Evolutionary conservation across 1,140 invertebrate genomes (phyloP), one percentile per base, ranked within the genome.

Genomic region (Rhagoletis pomonella): DNA sequence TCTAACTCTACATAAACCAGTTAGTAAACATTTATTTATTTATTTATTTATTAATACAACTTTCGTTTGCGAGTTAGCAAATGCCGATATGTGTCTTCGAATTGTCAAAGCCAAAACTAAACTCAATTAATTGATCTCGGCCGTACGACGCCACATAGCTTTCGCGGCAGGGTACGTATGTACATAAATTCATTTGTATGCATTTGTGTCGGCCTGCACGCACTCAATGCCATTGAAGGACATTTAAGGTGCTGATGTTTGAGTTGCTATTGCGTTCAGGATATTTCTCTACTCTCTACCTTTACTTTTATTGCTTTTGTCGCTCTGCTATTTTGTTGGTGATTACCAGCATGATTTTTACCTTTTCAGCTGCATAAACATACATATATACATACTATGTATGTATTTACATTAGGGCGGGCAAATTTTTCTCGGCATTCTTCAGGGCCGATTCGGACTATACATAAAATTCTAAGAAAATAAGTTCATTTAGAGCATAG

Each of bases 171-270:
- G 10, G 60, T 62, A 17, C 60, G 12, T 62, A 62, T 14, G 12
- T 62, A 14, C 60, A 17, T n/a, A 62, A 7, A 62, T 62, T 14
- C n/a, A 62, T 14, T 14, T 17, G 12, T 62, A 55, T 55, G 2
- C 50, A 5, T 55, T 44, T 73, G 5, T 73, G n/a, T 73, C 5
- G 17, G 42, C 19, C 12, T 44, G 12, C 2, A 81, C 6, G 7
- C 10, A 55, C 17, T 81, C 39, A n/a, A 81, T 19, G 42, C 9
- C n/a, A 12, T 81, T 55, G 73, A 81, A 81, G 73, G 73, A 81
- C 19, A 55, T 55, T 17, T 67, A 10, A 29, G 29, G 9, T 29
- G 29, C 64, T 67, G 19, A 4, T 73, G 17, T n/a, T 17, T 12
- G 17, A 55, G 44, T 55, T 55, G 10, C 4, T 29, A 29, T 1